phyloP scores from a whole-genome alignment of 2,888 invertebrate genomes.

The Pimpla rufipes region DNA sequence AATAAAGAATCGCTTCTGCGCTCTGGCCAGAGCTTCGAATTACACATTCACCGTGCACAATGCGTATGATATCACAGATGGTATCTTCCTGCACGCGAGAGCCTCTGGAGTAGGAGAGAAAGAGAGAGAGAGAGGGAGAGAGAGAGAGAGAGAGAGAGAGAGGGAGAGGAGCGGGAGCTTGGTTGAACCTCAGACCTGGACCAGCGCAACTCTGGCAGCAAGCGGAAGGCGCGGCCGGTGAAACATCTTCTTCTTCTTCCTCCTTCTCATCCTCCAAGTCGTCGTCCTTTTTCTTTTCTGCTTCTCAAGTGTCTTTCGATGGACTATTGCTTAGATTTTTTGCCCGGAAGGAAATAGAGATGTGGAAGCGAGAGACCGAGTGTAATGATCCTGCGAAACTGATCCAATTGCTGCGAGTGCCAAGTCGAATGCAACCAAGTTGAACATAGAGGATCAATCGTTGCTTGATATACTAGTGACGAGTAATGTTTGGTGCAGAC shows the following conservation, averaged over 20 bases:
- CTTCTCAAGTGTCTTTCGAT: slow-evolving; percentile 63
- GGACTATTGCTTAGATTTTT: slow-evolving; percentile 29
- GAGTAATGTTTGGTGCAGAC: too few species aligned
- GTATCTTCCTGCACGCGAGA: slow-evolving; percentile 57
- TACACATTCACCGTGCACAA: slow-evolving; percentile 73
- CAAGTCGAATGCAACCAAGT: slow-evolving; percentile 77
- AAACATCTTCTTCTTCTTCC: slow-evolving; percentile 44
- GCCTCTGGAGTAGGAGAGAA: slow-evolving; percentile 21
- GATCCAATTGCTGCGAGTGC: slow-evolving; percentile 72
- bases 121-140: slow-evolving; percentile 11
- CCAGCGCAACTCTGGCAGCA: slow-evolving; percentile 65
- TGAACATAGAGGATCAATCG: too few species aligned
- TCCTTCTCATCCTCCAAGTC: slow-evolving; percentile 44
- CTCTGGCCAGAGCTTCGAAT: slow-evolving; percentile 65
- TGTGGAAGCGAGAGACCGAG: neutral
- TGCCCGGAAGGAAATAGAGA: neutral
- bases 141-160: too few species aligned
- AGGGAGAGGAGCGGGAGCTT: slow-evolving; percentile 21
- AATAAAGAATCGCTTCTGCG: slow-evolving; percentile 67
- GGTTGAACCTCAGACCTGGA: slow-evolving; percentile 51
- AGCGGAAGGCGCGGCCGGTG: slow-evolving; percentile 60
- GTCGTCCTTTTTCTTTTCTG: slow-evolving; percentile 46
- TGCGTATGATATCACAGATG: slow-evolving; percentile 70
- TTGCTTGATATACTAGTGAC: slow-evolving; percentile 54
- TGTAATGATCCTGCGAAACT: slow-evolving; percentile 44